A percentile compares a stretch with the other conserved stretches of the same genome.
phyloP scores from a whole-genome alignment of 1,140 invertebrate genomes.

The Listronotus bonariensis region DNA sequence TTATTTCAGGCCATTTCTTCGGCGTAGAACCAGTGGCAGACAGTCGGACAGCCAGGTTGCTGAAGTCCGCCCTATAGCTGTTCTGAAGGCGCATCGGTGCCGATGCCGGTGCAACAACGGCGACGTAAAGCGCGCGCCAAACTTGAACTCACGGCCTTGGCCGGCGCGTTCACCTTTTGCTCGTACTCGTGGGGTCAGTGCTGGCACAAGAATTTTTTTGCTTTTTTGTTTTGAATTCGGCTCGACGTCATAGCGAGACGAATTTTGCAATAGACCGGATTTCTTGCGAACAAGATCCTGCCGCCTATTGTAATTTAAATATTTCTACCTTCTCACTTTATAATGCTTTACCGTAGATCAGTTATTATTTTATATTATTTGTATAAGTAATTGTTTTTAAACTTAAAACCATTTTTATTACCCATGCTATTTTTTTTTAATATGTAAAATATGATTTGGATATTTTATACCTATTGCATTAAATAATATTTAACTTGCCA shows the following conservation, averaged over 20 bases:
- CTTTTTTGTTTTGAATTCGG: constrained; percentile 21
- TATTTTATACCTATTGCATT: too few relatives aligned
- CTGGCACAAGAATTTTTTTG: constrained; percentile 16
- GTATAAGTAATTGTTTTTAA: too few relatives aligned
- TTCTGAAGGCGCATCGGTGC: constrained; percentile 14
- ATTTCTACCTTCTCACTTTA: background rate
- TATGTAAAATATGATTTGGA: too few relatives aligned
- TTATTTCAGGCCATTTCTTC: constrained; percentile 17
- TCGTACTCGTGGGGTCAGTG: constrained; percentile 23
- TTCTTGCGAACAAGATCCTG: constrained; percentile 18
- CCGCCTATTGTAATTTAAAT: constrained; percentile 9
- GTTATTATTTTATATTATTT: background rate
- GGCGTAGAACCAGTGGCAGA: constrained; percentile 19
- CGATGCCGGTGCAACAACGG: constrained; percentile 9
- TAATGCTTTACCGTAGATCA: constrained; percentile 18
- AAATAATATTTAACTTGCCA: too few relatives aligned
- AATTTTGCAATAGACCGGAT: constrained; percentile 30
- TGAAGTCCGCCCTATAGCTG: constrained; percentile 11
- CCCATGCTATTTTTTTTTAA: too few relatives aligned
- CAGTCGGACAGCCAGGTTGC: constrained; percentile 13
- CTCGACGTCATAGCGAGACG: constrained; percentile 26
- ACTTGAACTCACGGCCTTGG: constrained; percentile 29
- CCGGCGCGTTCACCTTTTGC: constrained; percentile 20
- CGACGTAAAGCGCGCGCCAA: constrained; percentile 19
- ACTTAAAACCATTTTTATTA: too few relatives aligned